Conservation (phyloP, 2,797 vertebrate species). For the Geotria australis region DNA sequence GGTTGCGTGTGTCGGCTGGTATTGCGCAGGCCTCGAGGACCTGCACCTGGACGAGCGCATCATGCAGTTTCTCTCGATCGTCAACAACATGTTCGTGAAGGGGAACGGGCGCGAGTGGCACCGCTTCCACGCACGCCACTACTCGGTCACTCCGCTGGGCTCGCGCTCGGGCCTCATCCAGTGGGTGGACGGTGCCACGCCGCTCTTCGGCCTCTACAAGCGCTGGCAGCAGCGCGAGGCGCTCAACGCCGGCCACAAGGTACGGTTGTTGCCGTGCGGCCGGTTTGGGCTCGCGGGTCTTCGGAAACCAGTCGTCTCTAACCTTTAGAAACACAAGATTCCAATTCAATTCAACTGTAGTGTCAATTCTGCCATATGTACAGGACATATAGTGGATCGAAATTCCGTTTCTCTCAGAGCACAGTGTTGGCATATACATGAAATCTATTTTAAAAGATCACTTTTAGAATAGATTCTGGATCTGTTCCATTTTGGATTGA, state of each 20-base stretch:
- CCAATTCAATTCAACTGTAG: too few species aligned
- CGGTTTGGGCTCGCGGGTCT: neutral
- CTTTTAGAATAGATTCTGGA: too few species aligned
- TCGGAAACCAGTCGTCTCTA: neutral
- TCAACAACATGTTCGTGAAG: conserved; percentile 99
- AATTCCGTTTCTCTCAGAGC: too few species aligned
- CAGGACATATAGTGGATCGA: too few species aligned
- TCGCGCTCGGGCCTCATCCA: conserved; percentile 83
- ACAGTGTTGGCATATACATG: too few species aligned
- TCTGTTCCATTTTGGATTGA: too few species aligned
- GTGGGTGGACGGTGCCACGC: conserved; percentile 92
- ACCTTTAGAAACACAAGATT: too few species aligned
- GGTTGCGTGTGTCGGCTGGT: too few species aligned
- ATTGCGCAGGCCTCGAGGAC: conserved; percentile 49
- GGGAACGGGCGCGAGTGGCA: conserved; percentile 55
- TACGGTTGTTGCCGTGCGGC: conserved; percentile 4
- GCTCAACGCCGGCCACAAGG: conserved; percentile 68
- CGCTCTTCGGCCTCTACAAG: conserved; percentile 85
- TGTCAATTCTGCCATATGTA: too few species aligned
- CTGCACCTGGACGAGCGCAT: conserved; percentile 87
- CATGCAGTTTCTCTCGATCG: conserved; percentile 93
- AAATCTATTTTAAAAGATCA: too few species aligned
- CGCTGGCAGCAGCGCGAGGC: conserved; percentile 91
- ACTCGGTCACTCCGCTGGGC: conserved; percentile 77
- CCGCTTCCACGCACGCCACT: conserved; percentile 70